Evolutionary conservation across 2,797 vertebrate genomes (phyloP).

Genomic region (Morus bassanus): DNA sequence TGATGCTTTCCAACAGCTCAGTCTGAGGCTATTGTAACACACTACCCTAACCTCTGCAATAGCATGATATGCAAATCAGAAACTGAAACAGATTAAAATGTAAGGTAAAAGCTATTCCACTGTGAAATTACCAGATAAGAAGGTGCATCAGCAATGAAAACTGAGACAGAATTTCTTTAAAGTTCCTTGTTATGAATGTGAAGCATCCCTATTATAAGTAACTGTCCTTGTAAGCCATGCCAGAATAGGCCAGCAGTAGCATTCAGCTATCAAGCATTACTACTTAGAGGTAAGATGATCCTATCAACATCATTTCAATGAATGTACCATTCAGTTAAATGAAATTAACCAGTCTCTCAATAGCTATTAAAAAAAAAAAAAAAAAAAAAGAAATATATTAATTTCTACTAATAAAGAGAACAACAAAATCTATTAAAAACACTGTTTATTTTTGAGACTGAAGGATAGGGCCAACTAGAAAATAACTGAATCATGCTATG

Average conservation of each 20-base stretch:
- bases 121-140: not conserved
- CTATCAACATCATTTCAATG: not conserved
- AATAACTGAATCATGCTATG: not conserved
- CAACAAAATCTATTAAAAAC: not conserved
- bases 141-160: not conserved
- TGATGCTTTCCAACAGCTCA: not conserved
- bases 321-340: not conserved
- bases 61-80: not conserved
- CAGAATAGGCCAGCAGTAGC: not conserved
- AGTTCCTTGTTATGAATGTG: not conserved
- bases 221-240: not conserved
- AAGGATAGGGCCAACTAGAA: not conserved
- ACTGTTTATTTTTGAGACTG: fast-evolving
- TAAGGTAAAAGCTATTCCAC: not conserved
- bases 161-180: not conserved
- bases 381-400: not conserved
- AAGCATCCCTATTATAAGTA: not conserved
- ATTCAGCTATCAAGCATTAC: not conserved
- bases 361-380: not conserved
- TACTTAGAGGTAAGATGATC: not conserved
- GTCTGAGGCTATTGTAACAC: not conserved
- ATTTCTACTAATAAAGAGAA: not conserved
- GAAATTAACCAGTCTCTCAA: not conserved
- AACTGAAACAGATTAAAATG: not conserved
- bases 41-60: not conserved